Conservation (phyloP, 2,113 vertebrate species). For the Mesembrinibis cayennensis region DNA sequence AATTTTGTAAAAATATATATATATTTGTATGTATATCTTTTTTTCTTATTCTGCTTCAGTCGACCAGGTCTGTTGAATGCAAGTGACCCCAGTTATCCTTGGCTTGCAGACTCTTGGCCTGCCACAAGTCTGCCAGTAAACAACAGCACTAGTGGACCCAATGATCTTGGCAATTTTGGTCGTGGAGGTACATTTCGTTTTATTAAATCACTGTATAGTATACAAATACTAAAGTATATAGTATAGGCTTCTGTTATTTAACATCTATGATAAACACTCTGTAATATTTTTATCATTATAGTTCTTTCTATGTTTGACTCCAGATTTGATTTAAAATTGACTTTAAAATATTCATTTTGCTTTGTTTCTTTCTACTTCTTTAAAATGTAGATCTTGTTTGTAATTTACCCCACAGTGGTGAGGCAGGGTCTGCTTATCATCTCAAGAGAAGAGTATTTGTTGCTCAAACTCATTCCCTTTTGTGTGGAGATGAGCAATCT, state of each 20-base stretch:
- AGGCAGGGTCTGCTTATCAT: not conserved
- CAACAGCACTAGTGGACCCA: slow-evolving; percentile 89
- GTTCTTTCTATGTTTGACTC: not conserved
- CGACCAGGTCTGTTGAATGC: slow-evolving; percentile 93
- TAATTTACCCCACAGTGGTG: not conserved
- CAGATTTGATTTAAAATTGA: not conserved
- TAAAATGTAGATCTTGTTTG: not conserved
- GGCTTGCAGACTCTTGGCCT: slow-evolving; percentile 99
- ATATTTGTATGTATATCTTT: not conserved
- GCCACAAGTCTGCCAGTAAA: slow-evolving; percentile 95
- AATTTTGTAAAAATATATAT: not conserved
- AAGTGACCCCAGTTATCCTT: slow-evolving; percentile 91
- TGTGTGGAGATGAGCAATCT: not conserved
- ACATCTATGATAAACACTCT: not conserved
- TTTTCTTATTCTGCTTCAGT: slow-evolving; percentile 72
- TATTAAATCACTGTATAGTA: fast-evolving
- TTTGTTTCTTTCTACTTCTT: not conserved
- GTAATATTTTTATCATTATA: not conserved
- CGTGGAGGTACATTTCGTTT: slow-evolving; percentile 84
- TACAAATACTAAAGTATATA: not conserved
- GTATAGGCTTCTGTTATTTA: not conserved
- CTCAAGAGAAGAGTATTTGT: not conserved
- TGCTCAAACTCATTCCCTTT: not conserved
- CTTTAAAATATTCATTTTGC: not conserved
- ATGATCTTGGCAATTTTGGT: slow-evolving; percentile 91